Percentiles rank a stretch among this genome's conserved stretches.
Evolutionary conservation across 2,113 vertebrate genomes (phyloP).

Genomic region (Drymodes brunneopygia): DNA sequence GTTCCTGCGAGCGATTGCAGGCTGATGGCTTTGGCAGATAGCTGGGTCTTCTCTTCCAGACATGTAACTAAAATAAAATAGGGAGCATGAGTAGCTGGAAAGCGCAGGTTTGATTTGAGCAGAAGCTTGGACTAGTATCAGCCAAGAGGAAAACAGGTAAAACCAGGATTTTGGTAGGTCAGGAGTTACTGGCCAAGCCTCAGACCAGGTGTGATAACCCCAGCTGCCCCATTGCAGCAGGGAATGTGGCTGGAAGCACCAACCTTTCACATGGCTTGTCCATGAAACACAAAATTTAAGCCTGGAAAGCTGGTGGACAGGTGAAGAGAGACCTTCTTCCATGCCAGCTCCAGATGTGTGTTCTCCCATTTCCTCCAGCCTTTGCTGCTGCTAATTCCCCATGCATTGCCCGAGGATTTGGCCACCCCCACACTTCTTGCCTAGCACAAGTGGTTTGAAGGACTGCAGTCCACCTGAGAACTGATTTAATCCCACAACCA

Average conservation of each 20-base stretch:
- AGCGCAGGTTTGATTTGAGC: neutral
- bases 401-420: neutral
- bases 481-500: neutral
- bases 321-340: neutral
- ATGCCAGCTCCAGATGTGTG: neutral
- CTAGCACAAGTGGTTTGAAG: neutral
- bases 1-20: accelerated
- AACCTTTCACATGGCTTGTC: neutral
- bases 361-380: neutral
- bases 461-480: neutral
- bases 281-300: neutral
- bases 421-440: neutral
- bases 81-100: neutral
- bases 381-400: neutral
- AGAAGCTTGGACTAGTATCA: neutral
- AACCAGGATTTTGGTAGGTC: neutral
- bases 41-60: neutral
- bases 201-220: neutral
- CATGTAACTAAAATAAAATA: neutral
- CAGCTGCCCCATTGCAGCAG: accelerated
- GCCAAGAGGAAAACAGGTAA: neutral
- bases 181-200: neutral
- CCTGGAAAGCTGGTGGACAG: neutral
- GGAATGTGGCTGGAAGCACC: neutral
- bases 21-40: neutral